A percentile compares a stretch with the other conserved stretches of the same genome.
Conservation (phyloP, 2,113 vertebrate species). For the Probosciger aterrimus region DNA sequence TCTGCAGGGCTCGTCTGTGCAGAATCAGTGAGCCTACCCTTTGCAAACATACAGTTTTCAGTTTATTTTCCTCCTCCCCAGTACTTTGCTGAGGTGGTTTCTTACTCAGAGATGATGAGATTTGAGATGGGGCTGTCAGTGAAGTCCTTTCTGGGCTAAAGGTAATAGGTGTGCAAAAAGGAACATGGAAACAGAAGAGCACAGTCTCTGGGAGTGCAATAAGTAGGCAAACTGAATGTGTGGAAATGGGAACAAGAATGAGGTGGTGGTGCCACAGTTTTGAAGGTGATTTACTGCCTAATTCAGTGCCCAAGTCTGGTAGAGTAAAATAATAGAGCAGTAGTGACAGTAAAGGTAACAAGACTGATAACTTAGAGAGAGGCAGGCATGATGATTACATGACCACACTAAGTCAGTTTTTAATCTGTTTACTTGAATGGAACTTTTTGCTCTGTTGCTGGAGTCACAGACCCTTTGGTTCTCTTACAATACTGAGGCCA, state of each 20-base stretch:
- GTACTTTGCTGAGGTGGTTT: background rate
- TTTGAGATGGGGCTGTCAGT: background rate
- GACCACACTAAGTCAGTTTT: background rate
- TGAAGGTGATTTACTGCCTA: background rate
- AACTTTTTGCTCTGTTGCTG: background rate
- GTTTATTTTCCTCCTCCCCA: background rate
- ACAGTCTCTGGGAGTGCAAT: background rate
- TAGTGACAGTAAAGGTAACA: background rate
- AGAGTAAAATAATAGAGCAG: background rate
- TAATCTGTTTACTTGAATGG: background rate
- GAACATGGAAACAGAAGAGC: background rate
- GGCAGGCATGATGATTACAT: background rate
- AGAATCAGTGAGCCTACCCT: background rate
- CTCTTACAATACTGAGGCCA: rapidly evolving
- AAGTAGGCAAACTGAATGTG: background rate
- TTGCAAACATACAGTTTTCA: background rate
- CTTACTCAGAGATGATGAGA: background rate
- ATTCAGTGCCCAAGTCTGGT: background rate
- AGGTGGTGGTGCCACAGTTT: background rate
- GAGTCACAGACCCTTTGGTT: background rate
- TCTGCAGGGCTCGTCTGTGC: background rate
- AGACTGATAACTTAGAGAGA: background rate
- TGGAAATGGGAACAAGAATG: background rate
- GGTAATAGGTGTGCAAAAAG: background rate
- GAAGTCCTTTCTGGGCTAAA: background rate